A percentile compares a stretch with the other conserved stretches of the same genome.
Evolutionary conservation across 2,888 invertebrate species (phyloP).

Genomic region (Heliconius aoede): DNA sequence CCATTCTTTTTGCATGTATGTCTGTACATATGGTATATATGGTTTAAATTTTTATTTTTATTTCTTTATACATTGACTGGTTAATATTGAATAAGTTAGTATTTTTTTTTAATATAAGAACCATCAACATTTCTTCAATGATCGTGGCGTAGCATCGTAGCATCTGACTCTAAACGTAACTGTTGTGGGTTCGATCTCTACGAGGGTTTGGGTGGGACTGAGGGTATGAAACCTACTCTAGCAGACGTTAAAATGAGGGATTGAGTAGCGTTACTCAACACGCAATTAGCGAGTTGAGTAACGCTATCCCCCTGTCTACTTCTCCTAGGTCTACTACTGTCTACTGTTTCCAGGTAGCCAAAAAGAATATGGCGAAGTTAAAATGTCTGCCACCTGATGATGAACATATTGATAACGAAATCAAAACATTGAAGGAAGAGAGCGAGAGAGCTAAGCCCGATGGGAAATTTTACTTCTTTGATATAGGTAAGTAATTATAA

Average conservation of each 20-base stretch:
- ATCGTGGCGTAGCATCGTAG: background rate
- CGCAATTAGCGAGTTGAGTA: too few species aligned
- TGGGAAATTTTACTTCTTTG: conserved; percentile 55
- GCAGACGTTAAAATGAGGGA: too few species aligned
- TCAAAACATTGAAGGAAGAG: conserved; percentile 60
- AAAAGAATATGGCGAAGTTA: conserved; percentile 57
- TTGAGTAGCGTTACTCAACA: too few species aligned
- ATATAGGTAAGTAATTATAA: conserved; percentile 62
- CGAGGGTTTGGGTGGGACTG: too few species aligned
- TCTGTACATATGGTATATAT: too few species aligned
- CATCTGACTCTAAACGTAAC: background rate
- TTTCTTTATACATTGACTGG: too few species aligned
- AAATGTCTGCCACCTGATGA: conserved; percentile 57
- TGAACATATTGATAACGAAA: conserved; percentile 54
- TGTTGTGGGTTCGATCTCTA: background rate
- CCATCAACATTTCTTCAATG: background rate
- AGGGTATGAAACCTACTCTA: too few species aligned
- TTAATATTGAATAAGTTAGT: too few species aligned
- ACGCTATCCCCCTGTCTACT: too few species aligned
- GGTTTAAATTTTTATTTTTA: too few species aligned
- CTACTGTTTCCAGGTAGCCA: conserved; percentile 57
- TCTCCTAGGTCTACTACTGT: too few species aligned
- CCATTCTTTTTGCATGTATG: background rate
- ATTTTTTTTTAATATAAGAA: too few species aligned
- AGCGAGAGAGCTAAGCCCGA: conserved; percentile 59